Base-by-base conservation (phyloP, 2,888 invertebrate species). In the Sarcophaga rosellei region DNA sequence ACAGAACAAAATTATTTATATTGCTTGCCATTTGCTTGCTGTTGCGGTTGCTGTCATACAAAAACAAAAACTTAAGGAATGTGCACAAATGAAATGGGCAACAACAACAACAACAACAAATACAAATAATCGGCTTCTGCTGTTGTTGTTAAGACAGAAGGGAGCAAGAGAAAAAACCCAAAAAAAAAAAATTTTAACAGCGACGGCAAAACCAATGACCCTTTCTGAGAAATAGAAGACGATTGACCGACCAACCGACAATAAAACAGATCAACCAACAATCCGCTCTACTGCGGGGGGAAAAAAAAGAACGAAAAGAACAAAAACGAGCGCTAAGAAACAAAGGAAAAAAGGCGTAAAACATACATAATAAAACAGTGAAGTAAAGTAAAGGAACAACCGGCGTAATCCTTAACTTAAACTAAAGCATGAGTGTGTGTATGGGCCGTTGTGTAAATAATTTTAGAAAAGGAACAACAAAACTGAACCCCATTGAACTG, bases 221-320 rank as follows among this genome's bases (percentile, higher is more conserved):
- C 84, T 86, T 53, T 86, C 84, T 75, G 63, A 84, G 81, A 81
- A 84, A 66, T 57, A 70, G 61, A 83, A 75, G 69, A 74, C 76
- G 68, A 77, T 66, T 86, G 81, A 84, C 81, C 75, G 76, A 70
- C 75, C 59, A 20, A 53, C 10, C 70, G 76, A 25, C 76, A 75
- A 57, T 65, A 76, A 76, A 65, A 65, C 81, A 76, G 81, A 82
- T 82, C 81, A 82, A 70, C 44, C 65, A 72, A 82, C 47, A 47
- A 47, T 47, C 17, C 10, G 3, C 76, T 63, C 63, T 59, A 21
- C 0, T 25, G 25, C 2, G 35, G 35, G 4, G 4, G 15, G 4
- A 47, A 53, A 53, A 12, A 53, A 53, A 53, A 53, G 5, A 53
- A 53, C 12, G 10, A 53, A 53, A 53, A 47, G 4, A 47, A 15